A percentile compares a stretch with the other conserved stretches of the same genome.
These are phyloP conservation scores for Drosophila vallismaia DNA, from an alignment of 2,888 invertebrate genomes.

Conservation along the genomic window DNA sequence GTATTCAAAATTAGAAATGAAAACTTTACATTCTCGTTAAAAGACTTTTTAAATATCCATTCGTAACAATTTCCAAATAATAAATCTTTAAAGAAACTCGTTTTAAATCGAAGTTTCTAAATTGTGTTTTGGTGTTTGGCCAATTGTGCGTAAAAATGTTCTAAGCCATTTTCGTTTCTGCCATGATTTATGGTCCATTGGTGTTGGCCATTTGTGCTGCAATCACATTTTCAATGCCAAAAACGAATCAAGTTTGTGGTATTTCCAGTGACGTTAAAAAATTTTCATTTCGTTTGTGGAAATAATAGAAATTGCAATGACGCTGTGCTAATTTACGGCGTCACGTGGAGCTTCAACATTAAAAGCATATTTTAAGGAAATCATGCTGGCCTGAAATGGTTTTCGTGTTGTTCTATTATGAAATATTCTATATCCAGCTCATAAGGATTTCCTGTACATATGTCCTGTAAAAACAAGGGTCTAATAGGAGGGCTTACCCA, in stretches of 20 bases:
- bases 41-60: background rate
- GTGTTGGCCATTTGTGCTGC: constrained; percentile 54
- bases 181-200: constrained; percentile 67
- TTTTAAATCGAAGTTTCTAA: background rate
- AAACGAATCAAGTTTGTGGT: constrained; percentile 58
- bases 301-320: constrained; percentile 4
- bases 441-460: too few relatives aligned
- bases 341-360: constrained; percentile 55
- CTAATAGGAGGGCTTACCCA: too few relatives aligned
- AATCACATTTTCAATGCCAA: constrained; percentile 8
- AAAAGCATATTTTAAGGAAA: background rate
- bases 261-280: constrained; percentile 38
- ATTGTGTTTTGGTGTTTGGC: constrained; percentile 11
- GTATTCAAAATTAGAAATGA: background rate
- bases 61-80: background rate
- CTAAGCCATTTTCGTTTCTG: constrained; percentile 56
- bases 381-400: background rate
- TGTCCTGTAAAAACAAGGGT: too few relatives aligned
- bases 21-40: background rate
- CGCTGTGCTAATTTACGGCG: constrained; percentile 40
- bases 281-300: constrained; percentile 6
- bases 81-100: background rate
- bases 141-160: constrained; percentile 69
- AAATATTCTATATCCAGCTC: too few relatives aligned
- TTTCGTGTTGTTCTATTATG: too few relatives aligned